Evolutionary conservation across 2,113 vertebrate species (phyloP), one percentile per base, ranked within the genome.

Genomic region (Tychaedon coryphoeus): DNA sequence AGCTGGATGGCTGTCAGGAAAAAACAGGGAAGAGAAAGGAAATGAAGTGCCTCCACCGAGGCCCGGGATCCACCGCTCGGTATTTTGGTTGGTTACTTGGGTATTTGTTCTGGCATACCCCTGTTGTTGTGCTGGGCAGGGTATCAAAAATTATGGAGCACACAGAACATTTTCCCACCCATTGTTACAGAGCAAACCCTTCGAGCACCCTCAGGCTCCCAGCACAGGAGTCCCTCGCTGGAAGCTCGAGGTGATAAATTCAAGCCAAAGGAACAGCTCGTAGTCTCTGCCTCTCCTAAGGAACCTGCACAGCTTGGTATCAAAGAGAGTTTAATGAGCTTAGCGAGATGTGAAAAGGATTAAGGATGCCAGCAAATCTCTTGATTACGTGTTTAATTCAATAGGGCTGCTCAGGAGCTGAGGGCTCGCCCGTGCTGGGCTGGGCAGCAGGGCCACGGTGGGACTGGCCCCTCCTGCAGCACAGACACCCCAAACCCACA

Each of bases 321-420:
- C 91, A 95, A 95, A 94, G 93, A 76, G 84, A 95, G 47, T 96
- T 95, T 95, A 97, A 97, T 95, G 93, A 95, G 89, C 94, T 96
- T 96, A 96, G 95, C 5, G 28, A 88, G 90, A 96, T 95, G 87
- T 95, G 95, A 95, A 96, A 91, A 95, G 95, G 95, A 96, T 96
- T 97, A 94, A 91, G 91, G 90, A 51, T 94, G 91, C 58, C 94
- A 86, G 90, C 94, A 95, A 96, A 96, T 96, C 94, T 79, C 91
- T 97, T 95, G 94, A 95, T 96, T 94, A 92, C 66, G 1, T 87
- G 64, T 84, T 96, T 91, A 96, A 89, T 92, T 97, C 95, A 96
- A 97, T 93, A 86, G 94, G 87, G 92, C 87, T 58, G 73, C 91
- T 97, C 73, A 66, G 25, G 66, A 58, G 88, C 86, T 71, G 28